Percentiles rank a stretch among this genome's conserved stretches.
Evolutionary conservation across 2,797 vertebrate genomes (phyloP).

Genomic region (Gambusia yucatana): DNA sequence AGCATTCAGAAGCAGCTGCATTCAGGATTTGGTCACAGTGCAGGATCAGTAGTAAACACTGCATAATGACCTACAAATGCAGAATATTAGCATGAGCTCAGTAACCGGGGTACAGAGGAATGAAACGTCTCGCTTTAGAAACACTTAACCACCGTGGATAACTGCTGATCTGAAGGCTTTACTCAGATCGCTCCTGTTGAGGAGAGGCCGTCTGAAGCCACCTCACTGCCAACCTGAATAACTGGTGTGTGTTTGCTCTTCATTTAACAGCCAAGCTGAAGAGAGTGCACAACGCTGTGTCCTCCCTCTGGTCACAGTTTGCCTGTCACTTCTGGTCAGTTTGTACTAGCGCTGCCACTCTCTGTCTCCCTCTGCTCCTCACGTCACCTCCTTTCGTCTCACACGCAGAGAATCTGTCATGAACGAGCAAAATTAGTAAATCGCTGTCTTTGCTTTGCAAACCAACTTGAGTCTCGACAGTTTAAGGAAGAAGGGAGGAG

Average conservation of each 20-base stretch:
- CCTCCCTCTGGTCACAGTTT: constrained; percentile 66
- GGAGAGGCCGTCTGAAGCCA: constrained; percentile 41
- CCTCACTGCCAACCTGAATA: constrained; percentile 52
- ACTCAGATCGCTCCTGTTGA: constrained; percentile 33
- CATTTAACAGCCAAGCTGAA: constrained; percentile 34
- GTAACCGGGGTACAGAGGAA: constrained; percentile 30
- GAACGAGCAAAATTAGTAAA: constrained; percentile 35
- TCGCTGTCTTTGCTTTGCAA: constrained; percentile 24
- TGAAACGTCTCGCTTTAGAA: constrained; percentile 42
- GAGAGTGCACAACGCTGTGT: constrained; percentile 17
- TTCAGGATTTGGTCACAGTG: constrained; percentile 17
- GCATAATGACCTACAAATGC: constrained; percentile 24
- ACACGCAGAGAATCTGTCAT: constrained; percentile 34
- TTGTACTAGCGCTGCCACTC: constrained; percentile 58
- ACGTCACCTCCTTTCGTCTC: constrained; percentile 51
- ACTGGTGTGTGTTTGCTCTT: constrained; percentile 37
- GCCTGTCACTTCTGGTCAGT: constrained; percentile 67
- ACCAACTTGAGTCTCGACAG: constrained; percentile 12
- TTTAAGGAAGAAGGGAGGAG: constrained; percentile 12
- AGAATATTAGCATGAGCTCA: constrained; percentile 26
- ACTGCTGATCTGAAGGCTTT: constrained; percentile 43
- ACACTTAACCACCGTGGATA: constrained; percentile 41
- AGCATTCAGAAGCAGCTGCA: not conserved
- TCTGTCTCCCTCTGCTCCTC: constrained; percentile 48
- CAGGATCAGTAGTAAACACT: constrained; percentile 15